Conservation (phyloP, 1,140 invertebrate genomes). For the Colletes gigas region DNA sequence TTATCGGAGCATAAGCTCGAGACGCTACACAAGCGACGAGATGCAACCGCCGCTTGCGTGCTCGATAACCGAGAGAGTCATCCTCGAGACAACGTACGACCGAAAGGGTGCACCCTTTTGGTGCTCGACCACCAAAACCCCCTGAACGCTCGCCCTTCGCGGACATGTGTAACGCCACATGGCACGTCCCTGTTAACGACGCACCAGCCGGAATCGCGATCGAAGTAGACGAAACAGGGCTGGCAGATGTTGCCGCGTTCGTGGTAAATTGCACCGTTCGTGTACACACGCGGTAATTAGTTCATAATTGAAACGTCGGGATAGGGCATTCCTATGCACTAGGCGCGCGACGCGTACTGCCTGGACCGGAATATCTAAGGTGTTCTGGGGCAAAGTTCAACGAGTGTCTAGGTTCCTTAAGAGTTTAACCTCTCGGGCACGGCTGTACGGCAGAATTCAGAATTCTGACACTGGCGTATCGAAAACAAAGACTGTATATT, state of each 20-base stretch:
- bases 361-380: neutral
- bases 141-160: constrained; percentile 5
- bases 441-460: no score
- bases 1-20: constrained; percentile 41
- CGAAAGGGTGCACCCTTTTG: constrained; percentile 4
- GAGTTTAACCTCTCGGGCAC: no score
- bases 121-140: neutral
- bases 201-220: constrained; percentile 57
- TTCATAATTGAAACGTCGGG: constrained; percentile 73
- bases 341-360: neutral
- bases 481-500: no score
- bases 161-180: constrained; percentile 70
- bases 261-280: constrained; percentile 70
- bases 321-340: constrained; percentile 24
- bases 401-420: neutral
- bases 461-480: no score
- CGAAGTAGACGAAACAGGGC: constrained; percentile 56
- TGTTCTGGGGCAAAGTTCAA: neutral
- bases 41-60: neutral
- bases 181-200: constrained; percentile 68
- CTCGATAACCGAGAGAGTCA: constrained; percentile 11
- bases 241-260: constrained; percentile 72
- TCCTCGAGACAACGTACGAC: constrained; percentile 26
- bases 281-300: constrained; percentile 71
- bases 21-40: constrained; percentile 5